phyloP scores from a whole-genome alignment of 2,797 vertebrate species.

The Podarcis siculus region DNA sequence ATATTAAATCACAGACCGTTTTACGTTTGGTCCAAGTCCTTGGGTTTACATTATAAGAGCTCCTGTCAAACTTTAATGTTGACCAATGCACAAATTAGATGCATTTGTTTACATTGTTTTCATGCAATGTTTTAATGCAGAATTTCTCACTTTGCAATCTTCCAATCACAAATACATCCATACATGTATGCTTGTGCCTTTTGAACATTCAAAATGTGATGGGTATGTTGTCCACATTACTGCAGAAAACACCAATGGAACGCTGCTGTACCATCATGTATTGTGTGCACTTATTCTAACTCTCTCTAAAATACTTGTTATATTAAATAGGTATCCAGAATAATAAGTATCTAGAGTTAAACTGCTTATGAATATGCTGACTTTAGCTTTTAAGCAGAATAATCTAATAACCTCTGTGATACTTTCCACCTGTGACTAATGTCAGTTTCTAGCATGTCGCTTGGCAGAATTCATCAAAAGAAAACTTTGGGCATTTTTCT shows the following conservation, averaged over 20 bases:
- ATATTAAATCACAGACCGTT: neutral
- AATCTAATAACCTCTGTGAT: neutral
- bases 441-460: neutral
- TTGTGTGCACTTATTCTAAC: neutral
- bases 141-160: neutral
- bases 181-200: neutral
- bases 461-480: neutral
- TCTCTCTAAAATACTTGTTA: neutral
- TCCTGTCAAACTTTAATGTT: accelerated
- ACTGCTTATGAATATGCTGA: neutral
- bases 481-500: neutral
- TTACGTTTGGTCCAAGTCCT: neutral
- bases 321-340: neutral
- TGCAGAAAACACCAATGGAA: neutral
- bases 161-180: neutral
- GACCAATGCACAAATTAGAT: accelerated
- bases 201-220: neutral
- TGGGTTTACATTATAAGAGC: neutral
- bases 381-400: slow-evolving; percentile 28
- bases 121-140: neutral
- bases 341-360: neutral
- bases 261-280: neutral
- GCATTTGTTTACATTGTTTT: neutral
- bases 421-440: accelerated
- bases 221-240: neutral